Base-by-base conservation (phyloP, 2,113 vertebrate genomes). In the Ardeotis arabs region DNA sequence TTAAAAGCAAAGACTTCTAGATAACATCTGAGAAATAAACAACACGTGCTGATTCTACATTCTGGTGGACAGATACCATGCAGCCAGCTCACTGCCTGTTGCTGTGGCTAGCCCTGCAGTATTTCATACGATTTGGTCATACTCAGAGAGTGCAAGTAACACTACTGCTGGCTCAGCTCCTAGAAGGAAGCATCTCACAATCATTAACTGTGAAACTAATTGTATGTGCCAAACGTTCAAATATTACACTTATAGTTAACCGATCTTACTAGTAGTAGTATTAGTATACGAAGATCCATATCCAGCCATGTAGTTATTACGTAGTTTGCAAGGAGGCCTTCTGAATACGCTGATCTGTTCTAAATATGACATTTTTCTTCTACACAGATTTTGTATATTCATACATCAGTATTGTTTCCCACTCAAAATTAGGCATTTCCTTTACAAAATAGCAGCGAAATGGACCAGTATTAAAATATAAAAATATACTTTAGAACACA, bases 21-120 rank as follows among this genome's bases (percentile, higher is more conserved):
- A 96, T 92, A 93, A 78, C 73, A 85, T 87, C 92, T 85, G 62
- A 91, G 78, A 82, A 90, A 92, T 66, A 91, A 95, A 74, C 77
- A 95, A 87, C 74, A 69, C 64, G 66, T 55, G 73, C 69, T 83
- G 74, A 76, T 76, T 89, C 60, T 59, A 74, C 49, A 20, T 93
- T 82, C 77, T 95, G 52, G 3, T 91, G 77, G 50, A 78, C 41
- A 68, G 87, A 69, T 50, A 85, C n/a, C n/a, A 62, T 1, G 31
- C 64, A 95, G 53, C 3, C 73, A 93, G 84, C 67, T 89, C 45
- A 37, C 0, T 66, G 68, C 33, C 3, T 39, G 23, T 47, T 91
- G 92, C 77, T 87, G 69, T 41, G 68, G 56, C 69, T 59, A 62
- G 64, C 58, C 72, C 49, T 62, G 66, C 66, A 59, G 25, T 82